Evolutionary conservation across 2,113 vertebrate genomes (phyloP).

Genomic region (Eolophus roseicapilla): DNA sequence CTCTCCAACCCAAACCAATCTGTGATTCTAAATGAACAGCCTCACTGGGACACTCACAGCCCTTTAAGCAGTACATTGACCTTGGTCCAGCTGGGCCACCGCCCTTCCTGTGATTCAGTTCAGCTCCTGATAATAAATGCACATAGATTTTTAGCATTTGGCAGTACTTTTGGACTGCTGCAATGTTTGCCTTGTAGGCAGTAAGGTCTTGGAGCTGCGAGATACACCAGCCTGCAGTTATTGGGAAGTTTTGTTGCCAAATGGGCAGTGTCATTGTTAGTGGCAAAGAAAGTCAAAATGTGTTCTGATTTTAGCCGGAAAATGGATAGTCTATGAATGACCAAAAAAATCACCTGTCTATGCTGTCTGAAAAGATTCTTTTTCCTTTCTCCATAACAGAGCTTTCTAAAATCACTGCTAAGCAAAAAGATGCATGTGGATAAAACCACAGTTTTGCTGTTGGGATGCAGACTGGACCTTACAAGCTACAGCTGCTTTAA

Average conservation of each 20-base stretch:
- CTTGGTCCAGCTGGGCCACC: not conserved
- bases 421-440: not conserved
- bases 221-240: not conserved
- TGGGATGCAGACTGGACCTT: not conserved
- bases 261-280: not conserved
- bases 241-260: not conserved
- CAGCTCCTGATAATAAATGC: not conserved
- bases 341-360: not conserved
- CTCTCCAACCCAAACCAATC: not conserved
- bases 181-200: not conserved
- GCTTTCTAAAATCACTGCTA: not conserved
- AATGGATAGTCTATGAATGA: not conserved
- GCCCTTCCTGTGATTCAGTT: conserved; percentile 22
- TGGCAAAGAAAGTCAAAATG: not conserved
- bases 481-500: not conserved
- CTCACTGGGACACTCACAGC: not conserved
- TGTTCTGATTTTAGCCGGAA: not conserved
- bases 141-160: not conserved
- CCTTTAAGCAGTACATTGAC: not conserved
- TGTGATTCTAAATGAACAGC: not conserved
- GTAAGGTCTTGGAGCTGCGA: not conserved
- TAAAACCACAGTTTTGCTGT: not conserved
- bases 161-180: not conserved
- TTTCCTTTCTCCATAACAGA: not conserved
- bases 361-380: not conserved